These are phyloP conservation scores for human DNA, from an alignment of 2,113 vertebrate genomes.

Conservation along the genomic window GRCh38 chr11:45661501-45662000, in stretches of 20 bases:
- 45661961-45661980: background rate
- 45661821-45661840: background rate
- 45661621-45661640: background rate
- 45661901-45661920: background rate
- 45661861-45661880: background rate
- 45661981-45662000: background rate
- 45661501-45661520: background rate
- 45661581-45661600: background rate
- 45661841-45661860: background rate
- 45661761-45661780: background rate
- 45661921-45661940: background rate
- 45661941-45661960: background rate
- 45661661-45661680: background rate
- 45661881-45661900: background rate
- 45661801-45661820: background rate
- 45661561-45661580: background rate
- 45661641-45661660: background rate
- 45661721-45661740: background rate
- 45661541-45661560: background rate
- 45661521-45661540: background rate
- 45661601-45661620: background rate
- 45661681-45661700: background rate
- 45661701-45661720: no score
- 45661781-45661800: background rate
- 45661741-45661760: background rate